Base-by-base conservation (phyloP, 2,113 vertebrate genomes). In the Pomatostomus ruficeps region DNA sequence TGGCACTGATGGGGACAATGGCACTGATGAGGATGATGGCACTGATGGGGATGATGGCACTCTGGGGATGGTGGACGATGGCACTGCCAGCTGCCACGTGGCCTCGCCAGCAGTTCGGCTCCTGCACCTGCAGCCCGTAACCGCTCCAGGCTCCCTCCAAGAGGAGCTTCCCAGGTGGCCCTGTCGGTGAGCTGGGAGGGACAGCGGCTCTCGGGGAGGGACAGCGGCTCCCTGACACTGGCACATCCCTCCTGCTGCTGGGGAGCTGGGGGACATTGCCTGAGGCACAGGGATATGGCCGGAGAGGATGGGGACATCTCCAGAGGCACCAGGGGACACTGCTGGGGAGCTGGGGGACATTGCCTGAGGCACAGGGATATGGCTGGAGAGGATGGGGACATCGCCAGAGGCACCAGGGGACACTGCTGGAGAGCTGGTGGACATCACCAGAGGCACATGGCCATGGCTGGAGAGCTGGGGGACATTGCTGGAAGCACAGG, bases 1-100 rank as follows among this genome's bases (percentile, higher is more conserved):
- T 14, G 17, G 10, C 45, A 62, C 20, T 52, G 36, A 35, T 9
- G 2, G 8, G 2, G 36, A 63, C 0, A 0, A 0, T 14, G 36
- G 3, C 2, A 52, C 11, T 49, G 16, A 25, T 15, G 2, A 9
- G 12, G 72, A 58, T 0, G 0, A 0, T 24, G 72, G 15, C 16
- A 75, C 20, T 33, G 9, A 49, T 6, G 3, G 11, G 1, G 28
- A 20, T 1, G 0, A 7, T 66, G 63, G 22, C 22, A 2, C 33
- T 67, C n/a, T n/a, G n/a, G n/a, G n/a, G n/a, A 54, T 20, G 10
- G 7, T 5, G 57, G 59, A 76, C 1, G 0, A n/a, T 4, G 57
- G 66, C 74, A 70, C 49, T 7, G 19, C n/a, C 3, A 2, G 57
- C 51, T 66, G 52, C 23, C 7, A 1, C 1, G 0, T 3, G 9